phyloP scores from a whole-genome alignment of 2,113 vertebrate genomes.

The Ophthalmotilapia sp. region DNA sequence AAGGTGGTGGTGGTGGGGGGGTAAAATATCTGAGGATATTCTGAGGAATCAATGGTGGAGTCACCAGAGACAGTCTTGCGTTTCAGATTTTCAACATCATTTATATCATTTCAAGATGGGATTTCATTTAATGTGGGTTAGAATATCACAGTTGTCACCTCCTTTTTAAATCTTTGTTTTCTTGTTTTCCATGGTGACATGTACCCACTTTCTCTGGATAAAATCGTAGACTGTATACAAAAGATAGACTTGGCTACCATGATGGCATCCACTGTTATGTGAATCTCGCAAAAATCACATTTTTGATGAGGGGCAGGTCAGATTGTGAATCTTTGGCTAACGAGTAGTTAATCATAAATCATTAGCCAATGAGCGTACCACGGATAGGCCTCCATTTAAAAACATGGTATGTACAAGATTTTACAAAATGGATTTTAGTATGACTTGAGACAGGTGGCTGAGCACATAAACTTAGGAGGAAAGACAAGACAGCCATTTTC shows the following conservation, averaged over 20 bases:
- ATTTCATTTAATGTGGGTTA: background rate
- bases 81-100: background rate
- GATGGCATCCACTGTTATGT: background rate
- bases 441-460: background rate
- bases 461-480: background rate
- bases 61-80: background rate
- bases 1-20: background rate
- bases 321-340: background rate
- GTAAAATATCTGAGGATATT: background rate
- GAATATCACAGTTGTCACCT: background rate
- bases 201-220: background rate
- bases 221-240: background rate
- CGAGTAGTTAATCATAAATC: background rate
- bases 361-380: background rate
- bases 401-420: background rate
- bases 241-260: background rate
- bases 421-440: background rate
- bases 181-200: background rate
- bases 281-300: background rate
- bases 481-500: background rate
- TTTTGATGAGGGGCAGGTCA: background rate
- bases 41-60: background rate
- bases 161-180: background rate
- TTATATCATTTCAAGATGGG: background rate
- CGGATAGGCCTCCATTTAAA: background rate